phyloP scores from a whole-genome alignment of 2,113 vertebrate genomes.

The Fregata magnificens region DNA sequence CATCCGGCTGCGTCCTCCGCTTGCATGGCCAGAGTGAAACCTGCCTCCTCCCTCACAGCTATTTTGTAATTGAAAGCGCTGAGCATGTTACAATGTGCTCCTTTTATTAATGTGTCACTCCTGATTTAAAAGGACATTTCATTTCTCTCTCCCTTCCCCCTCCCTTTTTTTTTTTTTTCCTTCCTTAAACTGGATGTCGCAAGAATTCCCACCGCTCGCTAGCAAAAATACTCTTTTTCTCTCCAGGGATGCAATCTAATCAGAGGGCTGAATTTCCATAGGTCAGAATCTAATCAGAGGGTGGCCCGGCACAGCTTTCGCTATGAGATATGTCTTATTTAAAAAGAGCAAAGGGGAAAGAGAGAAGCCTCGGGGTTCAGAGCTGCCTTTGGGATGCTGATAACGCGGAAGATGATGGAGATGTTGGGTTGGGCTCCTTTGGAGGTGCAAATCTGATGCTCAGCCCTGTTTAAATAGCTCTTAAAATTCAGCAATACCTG shows the following conservation, averaged over 20 bases:
- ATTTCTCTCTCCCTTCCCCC: constrained; percentile 22
- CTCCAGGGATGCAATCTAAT: constrained; percentile 34
- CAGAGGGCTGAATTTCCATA: constrained; percentile 51
- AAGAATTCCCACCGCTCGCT: not conserved
- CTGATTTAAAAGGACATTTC: constrained; percentile 54
- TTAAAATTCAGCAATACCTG: not conserved
- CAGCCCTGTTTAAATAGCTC: not conserved
- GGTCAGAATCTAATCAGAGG: constrained; percentile 15
- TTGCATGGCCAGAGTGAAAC: not conserved
- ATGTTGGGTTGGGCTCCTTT: not conserved
- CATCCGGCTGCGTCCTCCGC: rapidly evolving
- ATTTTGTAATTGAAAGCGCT: not conserved
- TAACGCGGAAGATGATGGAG: rapidly evolving
- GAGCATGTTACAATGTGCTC: not conserved
- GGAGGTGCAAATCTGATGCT: not conserved
- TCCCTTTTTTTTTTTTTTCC: not conserved
- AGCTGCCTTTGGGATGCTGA: not conserved
- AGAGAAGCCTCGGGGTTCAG: not conserved
- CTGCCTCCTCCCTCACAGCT: not conserved
- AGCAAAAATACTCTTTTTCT: not conserved
- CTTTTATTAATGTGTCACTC: constrained; percentile 25
- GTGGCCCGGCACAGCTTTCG: not conserved
- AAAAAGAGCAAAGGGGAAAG: not conserved
- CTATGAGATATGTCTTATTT: not conserved
- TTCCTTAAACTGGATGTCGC: not conserved